Base-by-base conservation (phyloP, 2,888 invertebrate genomes). In the Tromatobia lineatoria region DNA sequence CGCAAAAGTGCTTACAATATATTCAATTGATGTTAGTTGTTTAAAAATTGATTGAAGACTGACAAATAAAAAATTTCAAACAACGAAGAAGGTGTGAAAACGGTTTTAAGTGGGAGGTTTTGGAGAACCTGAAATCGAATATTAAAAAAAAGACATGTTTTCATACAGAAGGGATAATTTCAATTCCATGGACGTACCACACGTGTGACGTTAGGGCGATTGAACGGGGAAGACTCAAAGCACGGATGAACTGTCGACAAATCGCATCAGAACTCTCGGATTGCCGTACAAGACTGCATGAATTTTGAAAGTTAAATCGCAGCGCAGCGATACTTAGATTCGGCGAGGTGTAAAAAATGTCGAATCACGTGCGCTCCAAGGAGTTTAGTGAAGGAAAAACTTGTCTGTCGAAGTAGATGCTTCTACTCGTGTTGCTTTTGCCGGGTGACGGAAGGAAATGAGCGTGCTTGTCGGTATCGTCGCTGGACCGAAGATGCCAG, bases 331-430 rank as follows among this genome's bases (percentile, higher is more conserved):
- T 79, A 52, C 80, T 77, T 64, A 57, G 38, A 77, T 50, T 64
- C 66, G 78, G 11, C 73, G 80, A 74, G 71, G 77, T 61, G 84
- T 73, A 80, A 85, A 79, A 85, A 81, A 47, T 47, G 47, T 67
- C 23, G 64, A 38, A 47, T 67, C 45, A 23, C 18, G 7, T 15
- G 79, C 82, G 47, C 54, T 54, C 38, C 59, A 70, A 67, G 23
- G 71, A 74, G 45, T 67, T 73, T 70, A 52, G 52, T 57, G 25
- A 42, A 52, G 59, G 29, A 64, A 20, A 75, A 61, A 54, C 61
- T 34, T 66, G 57, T 23, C 25, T n/a, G 54, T 25, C 71, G 20
- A 52, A 54, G 61, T 42, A 20, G 45, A 74, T 67, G 64, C 34
- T 59, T 38, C 34, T 29, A 23, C 50, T 67, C 18, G 66, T 38